Base-by-base conservation (phyloP, 2,113 vertebrate genomes). In the Mus spicilegus region DNA sequence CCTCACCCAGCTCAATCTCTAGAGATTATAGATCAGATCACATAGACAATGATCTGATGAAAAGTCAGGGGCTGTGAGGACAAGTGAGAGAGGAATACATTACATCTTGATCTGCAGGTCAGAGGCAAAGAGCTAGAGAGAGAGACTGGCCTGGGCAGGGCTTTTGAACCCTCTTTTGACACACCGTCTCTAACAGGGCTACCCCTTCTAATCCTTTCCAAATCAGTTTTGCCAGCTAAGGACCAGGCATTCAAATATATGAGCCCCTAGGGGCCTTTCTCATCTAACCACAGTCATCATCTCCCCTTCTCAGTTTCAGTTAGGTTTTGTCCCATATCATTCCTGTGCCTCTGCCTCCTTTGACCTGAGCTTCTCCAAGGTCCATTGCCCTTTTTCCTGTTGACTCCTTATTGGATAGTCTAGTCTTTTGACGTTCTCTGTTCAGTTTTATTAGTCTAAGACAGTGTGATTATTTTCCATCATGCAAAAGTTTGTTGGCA, bases 401-500 rank as follows among this genome's bases (percentile, higher is more conserved):
- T 33, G 4, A 51, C 42, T 24, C 61, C 20, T 91, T 92, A 36
- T 69, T 78, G 9, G 76, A 33, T 93, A 89, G 16, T 5, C 69
- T 93, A 89, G 16, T 7, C 69, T 26, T 87, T 20, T 95, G 72
- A 26, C 63, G 77, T 91, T 92, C 14, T 95, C 16, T 82, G 26
- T 70, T 78, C 33, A 54, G 51, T 81, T 92, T 93, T 72, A 28
- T 84, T 86, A 93, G 30, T 89, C 28, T 1, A 61, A 77, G 61
- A 77, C 10, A 81, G 13, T 93, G 51, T 28, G 26, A 49, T 78
- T 95, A 9, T 56, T 95, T 97, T 89, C 22, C 1, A 2, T 81
- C 58, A 93, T 96, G n/a, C 33, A 81, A 69, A 96, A 94, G 22
- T 87, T 72, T 94, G 61, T 91, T 93, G 61, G n/a, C 84, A 77